Base-by-base conservation (phyloP, 2,113 vertebrate species). In the Genyomyrus donnyi region DNA sequence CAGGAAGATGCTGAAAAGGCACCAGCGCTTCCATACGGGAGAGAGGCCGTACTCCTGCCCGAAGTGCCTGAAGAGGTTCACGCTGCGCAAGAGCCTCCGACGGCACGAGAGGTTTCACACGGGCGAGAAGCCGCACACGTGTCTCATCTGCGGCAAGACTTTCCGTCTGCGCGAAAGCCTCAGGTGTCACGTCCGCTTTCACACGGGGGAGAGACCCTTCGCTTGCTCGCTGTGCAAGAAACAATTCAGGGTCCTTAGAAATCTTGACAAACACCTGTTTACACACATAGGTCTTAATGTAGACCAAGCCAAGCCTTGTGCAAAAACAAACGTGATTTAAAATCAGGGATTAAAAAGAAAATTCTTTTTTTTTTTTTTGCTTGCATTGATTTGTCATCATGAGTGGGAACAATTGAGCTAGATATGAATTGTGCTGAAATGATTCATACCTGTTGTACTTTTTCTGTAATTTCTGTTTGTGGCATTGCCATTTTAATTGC, bases 31-130 rank as follows among this genome's bases (percentile, higher is more conserved):
- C 89, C 95, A 96, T 88, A 93, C 93, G 0, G 95, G 95, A 0
- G 95, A 96, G 39, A 95, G 89, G 48, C 96, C 96, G 0, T 96
- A 96, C 90, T 17, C 91, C 0, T 96, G 96, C 27, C 1, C 90
- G 0, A 8, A 4, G 3, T 96, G 96, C 90, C 46, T 88, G 0
- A 96, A 96, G 91, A 92, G 90, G 0, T 96, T 96, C 1, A 94
- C 93, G 0, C 91, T 96, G 87, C 92, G 94, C 53, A 95, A 95
- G 89, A 96, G 93, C 89, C 94, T 96, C 3, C 93, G 95, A 0
- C 92, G 95, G 3, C 96, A 96, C 89, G 0, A 91, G 46, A 88
- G 96, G 46, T 96, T 95, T 89, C 96, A 96, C 93, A 95, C 95
- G 0, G 95, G 95, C 0, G 95, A 96, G 91, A 91, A 93, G 85